Evolutionary conservation across 2,888 invertebrate genomes (phyloP), one percentile per base, ranked within the genome.

Genomic region (Tenthredo mesomela): DNA sequence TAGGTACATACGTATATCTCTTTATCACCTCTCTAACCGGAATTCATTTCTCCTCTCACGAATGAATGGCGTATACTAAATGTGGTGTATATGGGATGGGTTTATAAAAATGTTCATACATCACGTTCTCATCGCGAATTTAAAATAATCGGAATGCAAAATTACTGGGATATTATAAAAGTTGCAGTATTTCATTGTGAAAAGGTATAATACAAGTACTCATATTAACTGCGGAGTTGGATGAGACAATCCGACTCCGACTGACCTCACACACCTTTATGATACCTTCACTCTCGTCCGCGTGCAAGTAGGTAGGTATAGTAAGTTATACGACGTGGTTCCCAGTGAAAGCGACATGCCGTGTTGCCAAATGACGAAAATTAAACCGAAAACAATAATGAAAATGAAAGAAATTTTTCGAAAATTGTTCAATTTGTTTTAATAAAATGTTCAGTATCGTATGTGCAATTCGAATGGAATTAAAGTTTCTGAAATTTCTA

Each of bases 321-420:
- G 0, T n/a, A n/a, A 15, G 15, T 15, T 18, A 15, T 29, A 21
- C 18, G 75, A 12, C 50, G 47, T 40, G 40, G 40, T 73, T 21
- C 71, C 71, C 86, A 85, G 88, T 86, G 88, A 88, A 88, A 88
- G 88, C 87, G 78, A 61, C 78, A 70, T 47, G 82, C 70, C 70
- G 37, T 25, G 84, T 58, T 73, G 84, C 84, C 84, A 84, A 73
- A 75, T 37, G 37, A 25, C 75, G 21, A 50, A 21, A 47, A 50
- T 29, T 1, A 25, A 21, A 21, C 33, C 75, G n/a, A 18, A 25
- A 50, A 50, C 2, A 33, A 77, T 18, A 77, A 50, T 5, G 50
- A 54, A 54, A 54, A 54, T 54, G 0, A 18, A 50, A 18, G 6
- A 50, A 15, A 50, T 18, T 50, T 18, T 33, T 33, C 29, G n/a